Conservation (phyloP, 2,113 vertebrate species). For the Cyphomyrus discorhynchus region DNA sequence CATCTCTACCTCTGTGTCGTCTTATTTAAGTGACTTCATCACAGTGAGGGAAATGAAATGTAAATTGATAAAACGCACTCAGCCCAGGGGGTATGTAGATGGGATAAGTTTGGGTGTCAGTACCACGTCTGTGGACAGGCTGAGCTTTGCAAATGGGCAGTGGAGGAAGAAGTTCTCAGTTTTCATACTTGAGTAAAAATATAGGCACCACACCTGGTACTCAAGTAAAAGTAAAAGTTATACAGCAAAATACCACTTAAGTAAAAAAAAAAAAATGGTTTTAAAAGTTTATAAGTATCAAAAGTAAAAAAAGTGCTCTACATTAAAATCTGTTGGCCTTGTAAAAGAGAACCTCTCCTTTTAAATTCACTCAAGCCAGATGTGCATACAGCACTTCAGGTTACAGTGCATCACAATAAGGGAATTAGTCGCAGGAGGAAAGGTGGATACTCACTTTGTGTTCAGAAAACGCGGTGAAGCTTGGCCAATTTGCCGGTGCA, state of each 20-base stretch:
- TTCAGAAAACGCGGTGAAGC: background rate
- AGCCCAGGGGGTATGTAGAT: background rate
- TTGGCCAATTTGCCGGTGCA: background rate
- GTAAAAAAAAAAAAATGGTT: background rate
- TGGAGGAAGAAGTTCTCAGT: background rate
- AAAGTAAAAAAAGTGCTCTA: background rate
- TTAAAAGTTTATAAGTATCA: background rate
- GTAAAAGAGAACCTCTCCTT: background rate
- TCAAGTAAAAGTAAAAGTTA: background rate
- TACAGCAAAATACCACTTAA: background rate
- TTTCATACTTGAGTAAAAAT: background rate
- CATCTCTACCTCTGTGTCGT: background rate
- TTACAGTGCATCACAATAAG: background rate
- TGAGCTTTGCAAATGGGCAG: background rate
- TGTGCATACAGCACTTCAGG: background rate
- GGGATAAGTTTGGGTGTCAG: background rate
- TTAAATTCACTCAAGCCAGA: background rate
- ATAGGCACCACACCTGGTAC: background rate
- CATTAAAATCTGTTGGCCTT: background rate
- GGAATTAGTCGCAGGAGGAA: background rate
- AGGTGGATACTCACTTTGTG: background rate
- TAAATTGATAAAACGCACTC: background rate
- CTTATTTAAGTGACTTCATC: background rate
- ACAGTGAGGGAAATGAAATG: background rate
- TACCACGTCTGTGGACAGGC: background rate